A percentile compares a stretch with the other conserved stretches of the same genome.
Evolutionary conservation across 2,888 invertebrate species (phyloP).

Genomic region (Apotomis capreana): DNA sequence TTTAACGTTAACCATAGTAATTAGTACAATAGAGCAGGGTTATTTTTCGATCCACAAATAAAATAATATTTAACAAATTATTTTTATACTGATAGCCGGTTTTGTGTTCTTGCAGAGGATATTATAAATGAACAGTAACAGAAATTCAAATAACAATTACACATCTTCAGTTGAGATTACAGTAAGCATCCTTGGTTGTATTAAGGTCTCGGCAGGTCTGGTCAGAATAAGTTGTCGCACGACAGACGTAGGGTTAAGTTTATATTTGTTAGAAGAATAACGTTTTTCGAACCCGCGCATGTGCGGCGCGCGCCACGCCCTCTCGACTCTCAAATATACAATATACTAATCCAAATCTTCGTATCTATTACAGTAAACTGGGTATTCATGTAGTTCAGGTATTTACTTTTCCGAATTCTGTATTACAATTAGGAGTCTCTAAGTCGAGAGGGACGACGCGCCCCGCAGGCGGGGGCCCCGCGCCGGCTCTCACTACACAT

Average conservation of each 20-base stretch:
- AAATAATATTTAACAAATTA: slow-evolving; percentile 75
- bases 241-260: slow-evolving; percentile 79
- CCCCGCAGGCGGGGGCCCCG: slow-evolving; percentile 68
- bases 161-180: slow-evolving; percentile 72
- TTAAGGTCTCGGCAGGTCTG: slow-evolving; percentile 77
- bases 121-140: slow-evolving; percentile 58
- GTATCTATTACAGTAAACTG: slow-evolving; percentile 37
- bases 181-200: slow-evolving; percentile 76
- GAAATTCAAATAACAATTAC: slow-evolving; percentile 60
- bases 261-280: slow-evolving; percentile 79
- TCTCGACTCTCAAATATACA: slow-evolving; percentile 33
- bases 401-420: slow-evolving; percentile 41
- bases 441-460: slow-evolving; percentile 53
- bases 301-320: slow-evolving; percentile 61
- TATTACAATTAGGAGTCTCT: slow-evolving; percentile 44
- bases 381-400: slow-evolving; percentile 40
- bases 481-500: slow-evolving; percentile 87
- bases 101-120: slow-evolving; percentile 77
- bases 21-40: slow-evolving; percentile 84
- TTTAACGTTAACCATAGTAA: slow-evolving; percentile 82
- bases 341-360: slow-evolving; percentile 39
- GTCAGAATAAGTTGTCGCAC: slow-evolving; percentile 73
- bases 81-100: slow-evolving; percentile 83
- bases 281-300: slow-evolving; percentile 71
- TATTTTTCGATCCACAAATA: slow-evolving; percentile 83